These are phyloP conservation scores for Drosophila seclusa DNA, from an alignment of 2,888 invertebrate species.

Conservation along the genomic window DNA sequence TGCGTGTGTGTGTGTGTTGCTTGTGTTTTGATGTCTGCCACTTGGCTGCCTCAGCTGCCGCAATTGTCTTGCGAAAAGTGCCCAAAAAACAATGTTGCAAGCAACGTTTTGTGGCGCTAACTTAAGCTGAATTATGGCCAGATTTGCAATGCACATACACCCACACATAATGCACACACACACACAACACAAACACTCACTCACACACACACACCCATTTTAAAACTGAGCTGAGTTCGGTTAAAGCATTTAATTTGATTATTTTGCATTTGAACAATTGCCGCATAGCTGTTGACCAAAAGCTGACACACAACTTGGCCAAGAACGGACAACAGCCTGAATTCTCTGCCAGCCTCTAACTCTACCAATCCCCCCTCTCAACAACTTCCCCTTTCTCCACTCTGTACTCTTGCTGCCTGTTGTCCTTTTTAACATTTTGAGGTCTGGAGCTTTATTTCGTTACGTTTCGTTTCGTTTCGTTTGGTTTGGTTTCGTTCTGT, in stretches of 20 bases:
- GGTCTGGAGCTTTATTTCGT: slow-evolving; percentile 77
- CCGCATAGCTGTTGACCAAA: slow-evolving; percentile 50
- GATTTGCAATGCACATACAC: slow-evolving; percentile 20
- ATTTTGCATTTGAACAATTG: slow-evolving; percentile 59
- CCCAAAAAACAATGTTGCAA: slow-evolving; percentile 31
- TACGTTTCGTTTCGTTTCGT: slow-evolving; percentile 73
- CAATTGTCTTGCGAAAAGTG: slow-evolving; percentile 34
- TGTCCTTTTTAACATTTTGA: slow-evolving; percentile 76
- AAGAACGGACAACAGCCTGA: slow-evolving; percentile 38
- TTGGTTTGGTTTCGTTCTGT: slow-evolving; percentile 65
- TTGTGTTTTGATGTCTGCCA: slow-evolving; percentile 76
- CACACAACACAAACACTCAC: slow-evolving; percentile 5
- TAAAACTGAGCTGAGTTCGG: slow-evolving; percentile 1
- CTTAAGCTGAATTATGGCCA: slow-evolving; percentile 54
- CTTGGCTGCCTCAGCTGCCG: slow-evolving; percentile 62
- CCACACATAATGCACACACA: slow-evolving; percentile 1
- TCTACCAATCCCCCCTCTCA: too few relatives aligned
- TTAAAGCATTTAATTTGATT: slow-evolving; percentile 71
- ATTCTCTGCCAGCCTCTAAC: slow-evolving; percentile 10
- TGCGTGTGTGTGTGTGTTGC: slow-evolving; percentile 52
- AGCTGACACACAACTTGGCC: slow-evolving; percentile 59
- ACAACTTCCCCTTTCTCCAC: background rate
- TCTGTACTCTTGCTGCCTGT: slow-evolving; percentile 27
- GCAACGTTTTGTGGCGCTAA: slow-evolving; percentile 15
- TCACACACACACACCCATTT: background rate